These are phyloP conservation scores for Galemys pyrenaicus DNA, from an alignment of 2,113 vertebrate genomes.

Conservation along the genomic window DNA sequence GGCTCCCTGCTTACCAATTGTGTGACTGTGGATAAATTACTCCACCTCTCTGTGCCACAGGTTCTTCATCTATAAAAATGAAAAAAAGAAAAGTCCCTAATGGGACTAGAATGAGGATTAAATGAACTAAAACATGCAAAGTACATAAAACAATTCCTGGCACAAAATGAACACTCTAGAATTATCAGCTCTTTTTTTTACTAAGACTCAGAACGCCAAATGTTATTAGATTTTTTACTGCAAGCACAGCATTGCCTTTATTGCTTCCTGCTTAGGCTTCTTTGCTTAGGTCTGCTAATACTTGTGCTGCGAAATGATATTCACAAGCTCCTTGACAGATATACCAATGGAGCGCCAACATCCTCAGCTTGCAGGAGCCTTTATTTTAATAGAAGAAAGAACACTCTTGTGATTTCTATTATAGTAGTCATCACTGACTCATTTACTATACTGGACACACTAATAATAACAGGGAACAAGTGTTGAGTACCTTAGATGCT, in stretches of 20 bases:
- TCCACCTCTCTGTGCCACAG: not conserved
- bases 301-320: not conserved
- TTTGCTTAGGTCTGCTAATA: not conserved
- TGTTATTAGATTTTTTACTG: not conserved
- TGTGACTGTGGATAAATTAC: not conserved
- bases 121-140: not conserved
- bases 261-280: not conserved
- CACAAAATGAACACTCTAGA: not conserved
- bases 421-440: not conserved
- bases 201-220: not conserved
- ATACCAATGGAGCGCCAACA: not conserved
- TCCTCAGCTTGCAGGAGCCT: not conserved
- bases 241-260: not conserved
- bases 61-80: slow-evolving; percentile 7
- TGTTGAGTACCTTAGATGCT: not conserved
- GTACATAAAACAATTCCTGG: not conserved
- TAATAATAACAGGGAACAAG: not conserved
- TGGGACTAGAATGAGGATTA: not conserved
- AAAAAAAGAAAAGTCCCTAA: not conserved
- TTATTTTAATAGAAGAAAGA: not conserved
- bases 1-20: not conserved
- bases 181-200: not conserved
- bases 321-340: not conserved
- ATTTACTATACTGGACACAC: not conserved
- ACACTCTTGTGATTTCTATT: not conserved